phyloP scores from a whole-genome alignment of 1,140 invertebrate species.

The Zaprionus capensis region DNA sequence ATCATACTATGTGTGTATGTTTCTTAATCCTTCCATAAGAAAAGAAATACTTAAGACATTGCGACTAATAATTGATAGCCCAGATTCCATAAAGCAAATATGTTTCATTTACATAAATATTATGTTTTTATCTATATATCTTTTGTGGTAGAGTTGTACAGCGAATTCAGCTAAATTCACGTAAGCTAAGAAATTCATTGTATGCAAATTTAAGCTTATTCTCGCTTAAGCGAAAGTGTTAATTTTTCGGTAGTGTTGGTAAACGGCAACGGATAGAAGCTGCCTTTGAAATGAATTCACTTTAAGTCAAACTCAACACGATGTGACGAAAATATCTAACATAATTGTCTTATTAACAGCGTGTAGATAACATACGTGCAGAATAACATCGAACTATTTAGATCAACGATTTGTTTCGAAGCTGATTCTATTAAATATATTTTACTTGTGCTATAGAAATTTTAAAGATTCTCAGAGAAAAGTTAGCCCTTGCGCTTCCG shows the following conservation, averaged over 20 bases:
- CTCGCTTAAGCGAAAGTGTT: neutral
- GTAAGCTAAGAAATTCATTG: neutral
- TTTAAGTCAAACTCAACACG: neutral
- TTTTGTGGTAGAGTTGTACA: neutral
- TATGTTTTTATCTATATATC: neutral
- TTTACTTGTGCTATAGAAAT: neutral
- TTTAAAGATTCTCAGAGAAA: neutral
- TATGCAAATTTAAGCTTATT: neutral
- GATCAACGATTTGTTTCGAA: neutral
- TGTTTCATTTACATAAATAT: neutral
- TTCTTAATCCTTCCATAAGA: conserved; percentile 23
- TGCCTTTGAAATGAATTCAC: neutral
- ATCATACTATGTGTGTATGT: neutral
- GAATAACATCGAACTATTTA: too few relatives aligned
- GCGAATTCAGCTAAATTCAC: neutral
- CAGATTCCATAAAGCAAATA: neutral
- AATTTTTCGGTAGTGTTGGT: neutral
- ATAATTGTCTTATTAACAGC: neutral
- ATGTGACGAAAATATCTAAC: neutral
- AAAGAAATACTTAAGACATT: neutral
- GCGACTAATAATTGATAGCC: neutral
- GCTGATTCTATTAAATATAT: neutral
- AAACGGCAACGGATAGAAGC: neutral
- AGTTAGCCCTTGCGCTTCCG: neutral
- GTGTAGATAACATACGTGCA: too few relatives aligned